Percentiles rank a stretch among this genome's conserved stretches.
Conservation (phyloP, 2,113 vertebrate genomes). For the Chascanopsetta lugubris region DNA sequence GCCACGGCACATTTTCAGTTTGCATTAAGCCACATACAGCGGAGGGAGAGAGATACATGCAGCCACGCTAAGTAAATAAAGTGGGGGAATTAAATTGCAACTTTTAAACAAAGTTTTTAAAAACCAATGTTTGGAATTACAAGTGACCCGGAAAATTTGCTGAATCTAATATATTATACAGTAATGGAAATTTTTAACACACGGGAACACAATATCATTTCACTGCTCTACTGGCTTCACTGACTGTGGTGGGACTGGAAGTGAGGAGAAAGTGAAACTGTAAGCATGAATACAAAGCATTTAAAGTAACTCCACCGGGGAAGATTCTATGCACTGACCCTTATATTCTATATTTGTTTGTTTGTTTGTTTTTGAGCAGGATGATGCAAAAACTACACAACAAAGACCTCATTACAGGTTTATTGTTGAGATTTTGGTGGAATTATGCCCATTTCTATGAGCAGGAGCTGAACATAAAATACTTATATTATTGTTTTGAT, state of each 20-base stretch:
- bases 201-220: not conserved
- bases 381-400: not conserved
- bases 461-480: no score
- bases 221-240: not conserved
- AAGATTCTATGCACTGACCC: no score
- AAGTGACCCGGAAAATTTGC: constrained; percentile 4
- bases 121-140: constrained; percentile 24
- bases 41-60: constrained; percentile 15
- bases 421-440: no score
- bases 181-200: not conserved
- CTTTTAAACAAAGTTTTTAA: constrained; percentile 52
- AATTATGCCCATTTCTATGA: no score
- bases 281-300: not conserved
- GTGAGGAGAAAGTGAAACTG: not conserved
- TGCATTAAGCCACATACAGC: constrained; percentile 62
- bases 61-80: constrained; percentile 32
- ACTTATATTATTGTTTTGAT: no score
- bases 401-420: no score
- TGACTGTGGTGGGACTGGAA: not conserved
- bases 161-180: not conserved
- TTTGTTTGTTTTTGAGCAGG: no score
- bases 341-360: no score
- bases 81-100: not conserved
- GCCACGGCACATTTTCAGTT: constrained; percentile 51
- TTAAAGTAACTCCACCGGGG: no score